Percentiles rank a stretch among this genome's conserved stretches.
Evolutionary conservation across 1,140 invertebrate species (phyloP).

Genomic region (Pemphigus obesinymphae): DNA sequence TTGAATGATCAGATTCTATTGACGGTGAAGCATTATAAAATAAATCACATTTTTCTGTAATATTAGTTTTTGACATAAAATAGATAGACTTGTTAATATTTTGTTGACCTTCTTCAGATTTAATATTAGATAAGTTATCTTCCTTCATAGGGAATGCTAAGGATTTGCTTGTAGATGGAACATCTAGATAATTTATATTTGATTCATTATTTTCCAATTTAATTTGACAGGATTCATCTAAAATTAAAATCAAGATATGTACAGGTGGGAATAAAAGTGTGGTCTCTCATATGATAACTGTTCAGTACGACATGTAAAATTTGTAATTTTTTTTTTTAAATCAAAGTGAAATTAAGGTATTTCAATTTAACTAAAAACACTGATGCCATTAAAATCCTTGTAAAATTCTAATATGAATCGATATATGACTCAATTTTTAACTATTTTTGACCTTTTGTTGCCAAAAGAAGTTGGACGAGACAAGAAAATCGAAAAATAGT

Average conservation of each 20-base stretch:
- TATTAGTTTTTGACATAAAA: background rate
- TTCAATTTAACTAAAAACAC: too few species aligned
- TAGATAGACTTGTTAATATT: background rate
- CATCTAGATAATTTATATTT: background rate
- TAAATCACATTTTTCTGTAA: background rate
- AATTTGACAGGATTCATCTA: background rate
- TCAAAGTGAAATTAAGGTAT: too few species aligned
- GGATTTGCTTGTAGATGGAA: constrained; percentile 16
- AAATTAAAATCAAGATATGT: background rate
- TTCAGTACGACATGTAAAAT: too few species aligned
- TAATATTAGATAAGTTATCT: background rate
- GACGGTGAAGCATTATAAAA: background rate
- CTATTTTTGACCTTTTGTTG: too few species aligned
- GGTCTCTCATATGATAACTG: too few species aligned
- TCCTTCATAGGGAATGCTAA: background rate
- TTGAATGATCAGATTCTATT: constrained; percentile 1
- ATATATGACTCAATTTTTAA: too few species aligned
- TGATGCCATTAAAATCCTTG: too few species aligned
- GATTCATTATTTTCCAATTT: background rate
- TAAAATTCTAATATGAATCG: too few species aligned
- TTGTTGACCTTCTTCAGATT: background rate
- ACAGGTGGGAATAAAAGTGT: too few species aligned
- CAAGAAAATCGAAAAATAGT: too few species aligned
- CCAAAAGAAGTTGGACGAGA: too few species aligned
- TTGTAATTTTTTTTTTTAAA: too few species aligned